phyloP scores from a whole-genome alignment of 37 sponge, comb jelly and placozoan genomes.

The Spongia lamella region DNA sequence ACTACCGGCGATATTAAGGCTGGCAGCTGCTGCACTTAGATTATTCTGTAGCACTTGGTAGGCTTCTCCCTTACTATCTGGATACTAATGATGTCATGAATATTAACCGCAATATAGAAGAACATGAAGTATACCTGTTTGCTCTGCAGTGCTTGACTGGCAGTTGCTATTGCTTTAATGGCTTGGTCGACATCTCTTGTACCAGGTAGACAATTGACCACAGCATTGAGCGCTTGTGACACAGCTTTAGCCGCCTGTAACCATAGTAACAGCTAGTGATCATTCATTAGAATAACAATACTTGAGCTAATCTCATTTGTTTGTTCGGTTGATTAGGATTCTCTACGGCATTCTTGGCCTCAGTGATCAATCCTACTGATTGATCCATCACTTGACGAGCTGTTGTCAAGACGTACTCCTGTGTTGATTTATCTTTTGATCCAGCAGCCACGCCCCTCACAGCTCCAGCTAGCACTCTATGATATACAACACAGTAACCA shows the following conservation, averaged over 20 bases:
- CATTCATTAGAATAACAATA: background rate
- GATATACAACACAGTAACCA: background rate
- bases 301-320: conserved; percentile 69
- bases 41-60: conserved; percentile 83
- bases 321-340: conserved; percentile 80
- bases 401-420: conserved; percentile 81
- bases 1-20: conserved; percentile 80
- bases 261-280: background rate
- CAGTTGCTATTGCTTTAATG: conserved; percentile 91
- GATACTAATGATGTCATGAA: conserved; percentile 46
- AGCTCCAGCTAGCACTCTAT: conserved; percentile 57
- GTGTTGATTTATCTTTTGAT: conserved; percentile 67
- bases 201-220: conserved; percentile 96
- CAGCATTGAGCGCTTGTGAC: conserved; percentile 89
- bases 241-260: conserved; percentile 94
- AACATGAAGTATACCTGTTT: conserved; percentile 29
- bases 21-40: conserved; percentile 80
- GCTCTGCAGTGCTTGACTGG: conserved; percentile 69
- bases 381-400: conserved; percentile 88
- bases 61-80: conserved; percentile 49
- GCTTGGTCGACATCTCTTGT: conserved; percentile 96
- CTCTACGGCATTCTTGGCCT: conserved; percentile 77
- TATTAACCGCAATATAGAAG: too few relatives aligned
- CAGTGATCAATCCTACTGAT: conserved; percentile 66
- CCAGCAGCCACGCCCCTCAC: conserved; percentile 95